These are phyloP conservation scores for Argyrosomus regius DNA, from an alignment of 2,797 vertebrate genomes.

Conservation along the genomic window DNA sequence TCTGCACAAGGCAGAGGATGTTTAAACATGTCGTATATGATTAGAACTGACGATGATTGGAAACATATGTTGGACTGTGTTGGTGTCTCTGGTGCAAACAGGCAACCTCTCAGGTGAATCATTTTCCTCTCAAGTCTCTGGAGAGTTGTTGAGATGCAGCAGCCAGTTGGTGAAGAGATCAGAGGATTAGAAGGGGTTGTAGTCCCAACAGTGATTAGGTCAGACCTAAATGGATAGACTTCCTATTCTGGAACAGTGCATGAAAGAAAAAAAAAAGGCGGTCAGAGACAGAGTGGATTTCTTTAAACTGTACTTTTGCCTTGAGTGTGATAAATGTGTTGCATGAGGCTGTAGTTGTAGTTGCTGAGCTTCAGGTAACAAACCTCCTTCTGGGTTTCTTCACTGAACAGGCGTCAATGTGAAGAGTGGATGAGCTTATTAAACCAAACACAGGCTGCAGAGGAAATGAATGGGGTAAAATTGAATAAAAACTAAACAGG, in stretches of 20 bases:
- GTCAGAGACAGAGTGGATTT: conserved; percentile 30
- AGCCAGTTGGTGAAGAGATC: conserved; percentile 67
- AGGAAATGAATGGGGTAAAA: conserved; percentile 59
- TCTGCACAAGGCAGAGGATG: not conserved
- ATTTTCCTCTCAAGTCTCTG: conserved; percentile 8
- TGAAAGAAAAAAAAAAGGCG: conserved; percentile 38
- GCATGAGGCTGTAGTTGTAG: not conserved
- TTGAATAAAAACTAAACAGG: conserved; percentile 51
- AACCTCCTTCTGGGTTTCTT: not conserved
- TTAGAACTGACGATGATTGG: not conserved
- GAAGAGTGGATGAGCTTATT: conserved; percentile 36
- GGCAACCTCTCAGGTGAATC: conserved; percentile 24
- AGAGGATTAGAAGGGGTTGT: conserved; percentile 72
- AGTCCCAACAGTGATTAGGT: conserved; percentile 66
- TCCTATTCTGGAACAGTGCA: conserved; percentile 60
- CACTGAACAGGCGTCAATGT: not conserved
- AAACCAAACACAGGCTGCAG: conserved; percentile 33
- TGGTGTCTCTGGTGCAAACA: conserved; percentile 6
- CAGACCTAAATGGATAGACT: conserved; percentile 70
- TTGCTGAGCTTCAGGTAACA: conserved; percentile 1
- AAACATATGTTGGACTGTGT: not conserved
- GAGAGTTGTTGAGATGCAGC: conserved; percentile 31
- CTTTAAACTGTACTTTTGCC: not conserved
- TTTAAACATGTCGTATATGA: not conserved
- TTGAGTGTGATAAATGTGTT: conserved; percentile 4